Conservation (phyloP, 2,113 vertebrate species). For the Motacilla tschutschensis region DNA sequence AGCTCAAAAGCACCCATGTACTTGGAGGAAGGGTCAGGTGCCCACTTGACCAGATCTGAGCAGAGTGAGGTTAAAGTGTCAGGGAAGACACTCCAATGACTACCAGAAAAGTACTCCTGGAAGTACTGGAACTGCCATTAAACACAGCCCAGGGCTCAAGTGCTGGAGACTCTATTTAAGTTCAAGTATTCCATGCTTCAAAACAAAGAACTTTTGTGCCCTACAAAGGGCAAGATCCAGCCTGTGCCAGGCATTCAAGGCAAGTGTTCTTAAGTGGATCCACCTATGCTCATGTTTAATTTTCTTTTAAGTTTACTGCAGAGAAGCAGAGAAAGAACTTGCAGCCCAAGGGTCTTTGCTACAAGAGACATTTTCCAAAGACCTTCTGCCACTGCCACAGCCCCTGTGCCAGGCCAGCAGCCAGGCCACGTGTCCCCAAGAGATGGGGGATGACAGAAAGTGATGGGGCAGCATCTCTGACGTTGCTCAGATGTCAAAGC, state of each 20-base stretch:
- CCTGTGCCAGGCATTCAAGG: background rate
- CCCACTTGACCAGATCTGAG: background rate
- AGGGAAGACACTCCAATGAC: accelerated
- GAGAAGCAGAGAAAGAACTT: background rate
- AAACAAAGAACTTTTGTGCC: background rate
- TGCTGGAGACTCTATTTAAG: background rate
- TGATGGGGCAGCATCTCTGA: background rate
- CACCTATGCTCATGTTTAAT: background rate
- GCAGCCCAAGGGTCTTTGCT: background rate
- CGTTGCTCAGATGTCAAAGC: background rate
- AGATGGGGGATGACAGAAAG: background rate
- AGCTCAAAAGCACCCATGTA: background rate
- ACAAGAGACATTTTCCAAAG: background rate
- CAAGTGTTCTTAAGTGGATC: background rate
- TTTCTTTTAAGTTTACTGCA: background rate
- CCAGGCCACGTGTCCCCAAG: accelerated
- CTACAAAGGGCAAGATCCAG: background rate
- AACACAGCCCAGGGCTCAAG: background rate
- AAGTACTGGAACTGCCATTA: background rate
- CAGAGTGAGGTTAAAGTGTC: background rate
- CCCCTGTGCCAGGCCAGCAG: background rate
- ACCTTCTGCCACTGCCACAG: background rate
- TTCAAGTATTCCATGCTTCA: background rate
- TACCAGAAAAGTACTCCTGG: background rate
- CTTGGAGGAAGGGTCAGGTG: background rate